phyloP scores from a whole-genome alignment of 1,140 invertebrate species.

The Galleria mellonella region DNA sequence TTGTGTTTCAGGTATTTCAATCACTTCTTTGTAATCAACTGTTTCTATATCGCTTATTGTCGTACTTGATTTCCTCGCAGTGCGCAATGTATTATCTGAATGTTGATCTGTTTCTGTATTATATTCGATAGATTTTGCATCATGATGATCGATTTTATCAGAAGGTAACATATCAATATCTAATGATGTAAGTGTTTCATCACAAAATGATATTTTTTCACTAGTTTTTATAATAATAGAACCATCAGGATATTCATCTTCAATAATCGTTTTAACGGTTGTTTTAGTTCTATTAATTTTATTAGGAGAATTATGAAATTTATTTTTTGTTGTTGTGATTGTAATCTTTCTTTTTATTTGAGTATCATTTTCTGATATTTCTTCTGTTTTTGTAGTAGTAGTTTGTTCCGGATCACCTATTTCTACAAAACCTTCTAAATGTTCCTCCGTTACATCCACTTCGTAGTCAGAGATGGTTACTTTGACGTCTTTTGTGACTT shows the following conservation, averaged over 20 bases:
- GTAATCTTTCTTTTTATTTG: slow-evolving; percentile 49
- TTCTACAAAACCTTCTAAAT: slow-evolving; percentile 42
- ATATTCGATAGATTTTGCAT: background rate
- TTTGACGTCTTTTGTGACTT: slow-evolving; percentile 67
- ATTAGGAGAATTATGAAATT: slow-evolving; percentile 30
- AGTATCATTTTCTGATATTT: slow-evolving; percentile 36
- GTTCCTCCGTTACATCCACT: slow-evolving; percentile 26
- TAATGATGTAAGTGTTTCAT: slow-evolving; percentile 24
- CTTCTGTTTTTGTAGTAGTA: slow-evolving; percentile 33
- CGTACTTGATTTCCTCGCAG: slow-evolving; percentile 34
- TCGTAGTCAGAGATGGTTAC: slow-evolving; percentile 52
- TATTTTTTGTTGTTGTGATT: slow-evolving; percentile 40
- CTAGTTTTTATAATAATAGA: slow-evolving; percentile 60
- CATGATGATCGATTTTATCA: too few relatives aligned
- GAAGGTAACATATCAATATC: too few relatives aligned
- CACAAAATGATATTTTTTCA: slow-evolving; percentile 60
- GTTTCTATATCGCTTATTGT: background rate
- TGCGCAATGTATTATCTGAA: slow-evolving; percentile 60
- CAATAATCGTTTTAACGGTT: slow-evolving; percentile 48
- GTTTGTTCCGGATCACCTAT: slow-evolving; percentile 38
- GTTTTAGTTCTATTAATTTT: slow-evolving; percentile 49
- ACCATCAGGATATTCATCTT: slow-evolving; percentile 68
- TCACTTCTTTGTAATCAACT: background rate
- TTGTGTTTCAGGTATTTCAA: slow-evolving; percentile 3
- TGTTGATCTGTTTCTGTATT: slow-evolving; percentile 8